Evolutionary conservation across 2,888 invertebrate species (phyloP), one percentile per base, ranked within the genome.

Genomic region (Pristionchus japonicus): DNA sequence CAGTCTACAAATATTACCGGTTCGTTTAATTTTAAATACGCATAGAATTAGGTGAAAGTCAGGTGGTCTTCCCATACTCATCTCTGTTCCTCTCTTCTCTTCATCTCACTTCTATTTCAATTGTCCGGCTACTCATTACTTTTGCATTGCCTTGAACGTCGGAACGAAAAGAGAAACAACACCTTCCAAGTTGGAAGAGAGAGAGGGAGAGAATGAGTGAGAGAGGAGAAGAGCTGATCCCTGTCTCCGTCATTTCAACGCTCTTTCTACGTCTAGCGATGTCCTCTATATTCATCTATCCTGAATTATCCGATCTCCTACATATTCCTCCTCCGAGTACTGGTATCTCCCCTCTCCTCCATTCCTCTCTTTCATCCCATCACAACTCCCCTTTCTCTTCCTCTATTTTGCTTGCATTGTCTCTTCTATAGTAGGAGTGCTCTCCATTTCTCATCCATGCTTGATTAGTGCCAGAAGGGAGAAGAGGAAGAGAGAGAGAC

Each of bases 361-460:
- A n/a, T n/a, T 74, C 74, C 40, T 40, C 11, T 40, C 74, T 11
- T 27, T 49, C 49, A 47, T 34, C 47, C 43, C 77, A 74, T 74
- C 37, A 74, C 17, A 34, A 20, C 40, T 27, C 34, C 27, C 11
- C 47, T 40, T 43, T 47, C 47, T 27, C 47, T 31, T 31, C 43
- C n/a, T 52, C 31, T 49, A 34, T 82, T 82, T 52, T 82, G 47
- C 34, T 52, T 49, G 49, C 82, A 82, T 82, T 52, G 52, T 52
- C 82, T 52, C 47, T 40, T 52, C 52, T 52, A 23, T 34, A 80
- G 47, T 47, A 13, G 80, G 31, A 31, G 47, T 15, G 43, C 74
- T 43, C 37, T n/a, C n/a, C 74, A 74, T 74, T 74, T 74, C 74
- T 74, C 74, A 74, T 74, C 74, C 74, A 74, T 74, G 74, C 74